Percentiles rank a stretch among this genome's conserved stretches.
phyloP scores from a whole-genome alignment of 53 echinoderm and acorn worm genomes.

The Astropecten irregularis region DNA sequence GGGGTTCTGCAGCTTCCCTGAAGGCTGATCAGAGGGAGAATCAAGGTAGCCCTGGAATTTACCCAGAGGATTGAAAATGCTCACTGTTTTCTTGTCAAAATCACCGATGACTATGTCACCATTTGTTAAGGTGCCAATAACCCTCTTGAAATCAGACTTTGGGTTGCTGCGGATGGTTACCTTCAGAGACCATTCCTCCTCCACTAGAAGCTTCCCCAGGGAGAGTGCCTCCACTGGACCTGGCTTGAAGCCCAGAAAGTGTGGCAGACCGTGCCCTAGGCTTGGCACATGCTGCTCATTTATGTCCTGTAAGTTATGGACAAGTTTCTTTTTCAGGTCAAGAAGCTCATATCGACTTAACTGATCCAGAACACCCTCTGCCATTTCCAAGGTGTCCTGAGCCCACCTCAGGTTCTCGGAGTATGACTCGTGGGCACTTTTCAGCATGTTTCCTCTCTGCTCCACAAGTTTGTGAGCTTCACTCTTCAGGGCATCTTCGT shows the following conservation, averaged over 20 bases:
- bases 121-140: conserved; percentile 19
- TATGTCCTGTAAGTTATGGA: conserved; percentile 4
- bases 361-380: conserved; percentile 13
- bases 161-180: neutral
- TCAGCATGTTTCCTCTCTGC: neutral
- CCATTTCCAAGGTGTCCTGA: conserved; percentile 19
- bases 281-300: conserved; percentile 1
- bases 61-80: conserved; percentile 14
- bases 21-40: neutral
- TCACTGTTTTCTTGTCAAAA: neutral
- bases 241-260: conserved; percentile 9
- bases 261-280: neutral
- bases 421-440: conserved; percentile 21
- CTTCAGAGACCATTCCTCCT: conserved; percentile 32
- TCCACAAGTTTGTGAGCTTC: neutral
- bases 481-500: neutral
- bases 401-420: conserved; percentile 32
- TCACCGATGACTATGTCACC: conserved; percentile 13
- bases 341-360: conserved; percentile 31
- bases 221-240: neutral
- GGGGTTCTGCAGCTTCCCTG: neutral
- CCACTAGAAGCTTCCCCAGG: conserved; percentile 12
- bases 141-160: neutral
- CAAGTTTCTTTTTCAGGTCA: conserved; percentile 17
- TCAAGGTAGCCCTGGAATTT: neutral